Evolutionary conservation across 2,888 invertebrate species (phyloP).

Genomic region (Drosophila picticornis): DNA sequence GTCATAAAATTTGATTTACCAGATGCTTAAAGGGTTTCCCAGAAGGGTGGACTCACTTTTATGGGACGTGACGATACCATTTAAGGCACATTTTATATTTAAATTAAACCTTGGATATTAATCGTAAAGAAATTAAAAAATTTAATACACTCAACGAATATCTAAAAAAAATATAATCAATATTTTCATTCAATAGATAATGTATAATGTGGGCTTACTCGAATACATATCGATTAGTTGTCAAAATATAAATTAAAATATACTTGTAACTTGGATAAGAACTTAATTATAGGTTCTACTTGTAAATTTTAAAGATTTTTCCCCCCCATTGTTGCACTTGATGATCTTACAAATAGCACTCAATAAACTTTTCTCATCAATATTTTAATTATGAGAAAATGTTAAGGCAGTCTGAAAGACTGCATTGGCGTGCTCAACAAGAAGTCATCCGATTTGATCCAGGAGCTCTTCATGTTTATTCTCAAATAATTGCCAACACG

Average conservation of each 20-base stretch:
- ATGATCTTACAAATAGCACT: not conserved
- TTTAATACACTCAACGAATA: not conserved
- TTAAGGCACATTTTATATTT: slow-evolving; percentile 26
- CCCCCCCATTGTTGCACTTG: not conserved
- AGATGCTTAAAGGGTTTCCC: slow-evolving; percentile 17
- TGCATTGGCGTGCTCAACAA: slow-evolving; percentile 41
- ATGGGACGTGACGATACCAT: not conserved
- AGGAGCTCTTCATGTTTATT: slow-evolving; percentile 68
- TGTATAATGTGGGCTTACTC: not conserved
- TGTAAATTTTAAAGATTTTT: not conserved
- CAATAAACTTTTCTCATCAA: slow-evolving; percentile 7
- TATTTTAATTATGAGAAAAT: slow-evolving; percentile 21
- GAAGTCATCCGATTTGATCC: slow-evolving; percentile 56
- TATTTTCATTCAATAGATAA: not conserved
- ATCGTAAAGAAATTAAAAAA: not conserved
- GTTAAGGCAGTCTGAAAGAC: not conserved
- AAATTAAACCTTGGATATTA: slow-evolving; percentile 2
- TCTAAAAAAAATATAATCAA: not conserved
- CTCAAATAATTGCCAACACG: slow-evolving; percentile 83
- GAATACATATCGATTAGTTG: not conserved
- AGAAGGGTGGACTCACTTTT: not conserved
- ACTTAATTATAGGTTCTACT: not conserved
- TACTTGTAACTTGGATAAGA: not conserved
- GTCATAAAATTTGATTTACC: slow-evolving; percentile 63
- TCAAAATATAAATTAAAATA: not conserved